A percentile compares a stretch with the other conserved stretches of the same genome.
These are phyloP conservation scores for Tyrannus savana DNA, from an alignment of 2,113 vertebrate species.

Conservation along the genomic window DNA sequence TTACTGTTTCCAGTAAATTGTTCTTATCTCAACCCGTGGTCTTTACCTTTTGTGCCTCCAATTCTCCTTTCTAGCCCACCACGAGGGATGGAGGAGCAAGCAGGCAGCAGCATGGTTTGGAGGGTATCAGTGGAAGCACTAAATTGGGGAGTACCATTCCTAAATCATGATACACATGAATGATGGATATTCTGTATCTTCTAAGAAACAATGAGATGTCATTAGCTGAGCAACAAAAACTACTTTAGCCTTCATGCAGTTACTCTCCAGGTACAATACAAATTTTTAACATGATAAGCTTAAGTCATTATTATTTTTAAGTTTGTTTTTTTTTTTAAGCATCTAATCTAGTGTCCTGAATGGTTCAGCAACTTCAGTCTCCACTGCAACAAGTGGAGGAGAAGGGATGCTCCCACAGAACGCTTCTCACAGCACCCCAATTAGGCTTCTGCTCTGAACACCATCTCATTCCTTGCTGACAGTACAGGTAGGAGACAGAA, in stretches of 20 bases:
- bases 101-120: background rate
- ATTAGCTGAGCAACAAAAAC: background rate
- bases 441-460: background rate
- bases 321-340: background rate
- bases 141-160: background rate
- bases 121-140: background rate
- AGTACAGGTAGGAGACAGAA: background rate
- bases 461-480: background rate
- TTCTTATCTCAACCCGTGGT: background rate
- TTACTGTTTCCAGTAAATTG: background rate
- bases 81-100: background rate
- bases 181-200: background rate
- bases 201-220: background rate
- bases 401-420: fast-evolving
- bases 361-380: background rate
- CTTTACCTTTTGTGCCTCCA: background rate
- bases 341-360: background rate
- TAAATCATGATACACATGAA: background rate
- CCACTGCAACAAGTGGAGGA: fast-evolving
- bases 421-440: background rate
- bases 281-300: background rate
- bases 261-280: background rate
- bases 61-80: background rate
- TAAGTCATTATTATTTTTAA: background rate
- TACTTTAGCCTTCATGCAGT: background rate